phyloP scores from a whole-genome alignment of 2,797 vertebrate genomes.

The Serranus cabrilla region DNA sequence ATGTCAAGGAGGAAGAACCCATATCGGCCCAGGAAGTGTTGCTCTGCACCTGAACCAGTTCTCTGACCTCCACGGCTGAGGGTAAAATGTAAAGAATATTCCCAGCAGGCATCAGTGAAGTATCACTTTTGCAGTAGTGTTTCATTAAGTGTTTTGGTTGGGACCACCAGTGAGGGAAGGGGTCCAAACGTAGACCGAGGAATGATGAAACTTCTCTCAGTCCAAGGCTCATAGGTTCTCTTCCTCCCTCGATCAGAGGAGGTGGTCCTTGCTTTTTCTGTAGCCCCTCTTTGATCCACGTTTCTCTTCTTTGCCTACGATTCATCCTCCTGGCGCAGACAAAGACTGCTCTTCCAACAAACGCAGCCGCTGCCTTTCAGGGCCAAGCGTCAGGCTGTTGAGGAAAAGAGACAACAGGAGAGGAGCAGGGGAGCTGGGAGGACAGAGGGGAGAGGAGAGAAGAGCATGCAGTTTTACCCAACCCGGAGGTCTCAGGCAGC shows the following conservation, averaged over 20 bases:
- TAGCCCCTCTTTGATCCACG: slow-evolving; percentile 75
- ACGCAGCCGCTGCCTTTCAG: slow-evolving; percentile 83
- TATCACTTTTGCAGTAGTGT: slow-evolving; percentile 68
- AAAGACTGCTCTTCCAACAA: slow-evolving; percentile 81
- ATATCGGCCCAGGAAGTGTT: slow-evolving; percentile 34
- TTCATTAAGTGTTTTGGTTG: slow-evolving; percentile 54
- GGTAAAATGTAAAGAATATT: slow-evolving; percentile 56
- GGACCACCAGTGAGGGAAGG: slow-evolving; percentile 59
- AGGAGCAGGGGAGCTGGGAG: slow-evolving; percentile 66
- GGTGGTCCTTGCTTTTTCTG: slow-evolving; percentile 75
- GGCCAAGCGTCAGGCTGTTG: slow-evolving; percentile 87
- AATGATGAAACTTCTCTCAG: slow-evolving; percentile 65
- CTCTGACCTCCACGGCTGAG: slow-evolving; percentile 37
- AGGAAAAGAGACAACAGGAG: slow-evolving; percentile 76
- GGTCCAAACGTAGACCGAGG: slow-evolving; percentile 45
- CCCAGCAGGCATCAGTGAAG: slow-evolving; percentile 61
- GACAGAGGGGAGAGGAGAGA: slow-evolving; percentile 54
- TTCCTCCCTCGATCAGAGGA: slow-evolving; percentile 67
- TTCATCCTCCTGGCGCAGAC: slow-evolving; percentile 76
- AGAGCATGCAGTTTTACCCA: slow-evolving; percentile 80
- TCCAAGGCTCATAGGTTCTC: slow-evolving; percentile 67
- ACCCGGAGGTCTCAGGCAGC: slow-evolving; percentile 78
- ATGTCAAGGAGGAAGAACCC: slow-evolving; percentile 24
- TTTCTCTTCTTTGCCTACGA: slow-evolving; percentile 66
- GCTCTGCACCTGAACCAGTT: slow-evolving; percentile 49